A percentile compares a stretch with the other conserved stretches of the same genome.
Conservation (phyloP, 2,113 vertebrate species). For the Centropus unirufus region DNA sequence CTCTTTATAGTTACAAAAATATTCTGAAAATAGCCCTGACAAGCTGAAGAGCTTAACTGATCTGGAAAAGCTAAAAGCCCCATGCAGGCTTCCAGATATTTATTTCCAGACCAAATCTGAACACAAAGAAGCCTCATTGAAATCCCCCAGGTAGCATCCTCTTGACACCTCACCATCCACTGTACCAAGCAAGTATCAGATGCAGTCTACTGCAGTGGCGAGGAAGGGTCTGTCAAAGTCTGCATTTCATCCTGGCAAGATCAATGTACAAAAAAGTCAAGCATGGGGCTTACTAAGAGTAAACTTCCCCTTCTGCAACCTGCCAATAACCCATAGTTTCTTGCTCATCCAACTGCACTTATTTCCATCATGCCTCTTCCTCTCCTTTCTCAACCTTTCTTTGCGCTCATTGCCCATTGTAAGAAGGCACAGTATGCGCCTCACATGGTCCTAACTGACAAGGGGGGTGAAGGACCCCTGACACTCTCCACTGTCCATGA, state of each 20-base stretch:
- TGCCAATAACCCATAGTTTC: neutral
- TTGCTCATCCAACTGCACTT: neutral
- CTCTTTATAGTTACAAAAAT: neutral
- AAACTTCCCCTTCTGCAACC: neutral
- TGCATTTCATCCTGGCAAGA: neutral
- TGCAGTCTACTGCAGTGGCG: neutral
- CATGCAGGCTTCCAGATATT: neutral
- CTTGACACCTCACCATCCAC: neutral
- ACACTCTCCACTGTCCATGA: neutral
- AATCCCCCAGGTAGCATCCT: neutral
- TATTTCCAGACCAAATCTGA: neutral
- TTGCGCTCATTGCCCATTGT: accelerated
- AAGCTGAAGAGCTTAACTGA: neutral
- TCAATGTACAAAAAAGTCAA: neutral
- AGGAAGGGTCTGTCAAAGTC: neutral
- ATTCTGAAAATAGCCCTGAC: neutral
- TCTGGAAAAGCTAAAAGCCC: neutral
- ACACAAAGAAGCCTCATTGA: neutral
- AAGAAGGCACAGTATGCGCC: neutral
- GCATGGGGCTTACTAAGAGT: neutral
- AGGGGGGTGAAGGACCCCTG: neutral
- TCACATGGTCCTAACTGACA: neutral
- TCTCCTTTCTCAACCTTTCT: neutral
- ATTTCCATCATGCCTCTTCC: neutral
- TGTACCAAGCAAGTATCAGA: neutral